Evolutionary conservation across 2,888 invertebrate species (phyloP), one percentile per base, ranked within the genome.

Genomic region (Melinaea marsaeus): DNA sequence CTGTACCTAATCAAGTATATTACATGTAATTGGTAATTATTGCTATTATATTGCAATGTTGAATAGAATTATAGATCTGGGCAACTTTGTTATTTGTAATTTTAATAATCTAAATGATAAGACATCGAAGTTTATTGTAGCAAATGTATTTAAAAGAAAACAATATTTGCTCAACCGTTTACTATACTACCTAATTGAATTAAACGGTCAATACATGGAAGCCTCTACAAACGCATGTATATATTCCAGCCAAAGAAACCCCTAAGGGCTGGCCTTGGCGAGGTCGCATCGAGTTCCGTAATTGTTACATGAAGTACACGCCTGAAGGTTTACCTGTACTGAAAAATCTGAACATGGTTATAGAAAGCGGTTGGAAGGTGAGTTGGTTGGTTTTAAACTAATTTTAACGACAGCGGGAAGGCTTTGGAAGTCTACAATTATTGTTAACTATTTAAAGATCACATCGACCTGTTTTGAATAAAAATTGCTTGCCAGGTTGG

Each of bases 301-400:
- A 92, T 68, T 92, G 94, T 75, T 93, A 91, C 69, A 88, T 96
- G 78, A 92, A 92, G 71, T 96, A 96, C 78, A 86, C 92, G 0
- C 90, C 92, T 3, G 91, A 92, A 61, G 93, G 92, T 60, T 88
- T 92, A 45, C 93, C 95, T 0, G 95, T 97, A 9, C 91, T 98
- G 3, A 96, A 94, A 73, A 92, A 95, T 76, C 87, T 96, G 13
- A 94, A 93, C 74, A 84, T 96, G 56, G 79, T 85, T 0, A 93
- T 96, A 61, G 91, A 94, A 75, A 92, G 94, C 48, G 93, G 93
- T 46, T 93, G 93, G 88, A 95, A 95, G 90, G 94, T 94, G 84
- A 75, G 63, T 60, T 60, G 57, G 9, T 46, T 47, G 9, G 42
- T 6, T 42, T 42, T 42, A 1, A 42, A 42, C 7, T 42, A 2